Evolutionary conservation across 2,113 vertebrate species (phyloP).

Genomic region (Petrocephalus zakoni): DNA sequence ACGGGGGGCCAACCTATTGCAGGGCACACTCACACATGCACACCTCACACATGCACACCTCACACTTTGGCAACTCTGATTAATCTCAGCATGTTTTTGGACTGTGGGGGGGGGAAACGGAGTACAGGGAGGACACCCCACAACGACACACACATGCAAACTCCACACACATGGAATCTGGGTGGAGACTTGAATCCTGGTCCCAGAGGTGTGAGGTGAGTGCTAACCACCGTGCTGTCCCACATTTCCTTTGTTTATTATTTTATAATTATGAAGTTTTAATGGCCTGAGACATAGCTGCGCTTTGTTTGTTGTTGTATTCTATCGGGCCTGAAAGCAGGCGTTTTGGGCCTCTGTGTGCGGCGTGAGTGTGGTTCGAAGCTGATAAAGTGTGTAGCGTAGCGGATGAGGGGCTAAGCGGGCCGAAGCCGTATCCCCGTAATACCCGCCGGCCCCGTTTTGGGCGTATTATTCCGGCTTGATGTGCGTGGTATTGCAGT

Average conservation of each 20-base stretch:
- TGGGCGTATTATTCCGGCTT: not conserved
- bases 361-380: not conserved
- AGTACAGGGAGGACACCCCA: not conserved
- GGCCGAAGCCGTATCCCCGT: not conserved
- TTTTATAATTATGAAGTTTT: not conserved
- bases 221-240: not conserved
- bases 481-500: not conserved
- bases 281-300: not conserved
- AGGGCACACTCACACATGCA: not conserved
- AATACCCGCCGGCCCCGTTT: not conserved
- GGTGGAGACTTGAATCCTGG: not conserved
- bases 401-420: not conserved
- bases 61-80: not conserved
- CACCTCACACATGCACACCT: not conserved
- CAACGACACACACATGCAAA: not conserved
- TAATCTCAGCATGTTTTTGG: too few relatives aligned
- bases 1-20: not conserved
- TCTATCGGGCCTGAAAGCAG: conserved; percentile 30
- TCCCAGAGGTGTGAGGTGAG: not conserved
- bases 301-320: not conserved
- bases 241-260: not conserved
- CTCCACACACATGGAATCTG: not conserved
- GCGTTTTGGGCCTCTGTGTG: not conserved
- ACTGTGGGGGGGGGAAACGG: too few relatives aligned
- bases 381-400: not conserved